These are phyloP conservation scores for Acleris sparsana DNA, from an alignment of 2,888 invertebrate species.

Conservation along the genomic window DNA sequence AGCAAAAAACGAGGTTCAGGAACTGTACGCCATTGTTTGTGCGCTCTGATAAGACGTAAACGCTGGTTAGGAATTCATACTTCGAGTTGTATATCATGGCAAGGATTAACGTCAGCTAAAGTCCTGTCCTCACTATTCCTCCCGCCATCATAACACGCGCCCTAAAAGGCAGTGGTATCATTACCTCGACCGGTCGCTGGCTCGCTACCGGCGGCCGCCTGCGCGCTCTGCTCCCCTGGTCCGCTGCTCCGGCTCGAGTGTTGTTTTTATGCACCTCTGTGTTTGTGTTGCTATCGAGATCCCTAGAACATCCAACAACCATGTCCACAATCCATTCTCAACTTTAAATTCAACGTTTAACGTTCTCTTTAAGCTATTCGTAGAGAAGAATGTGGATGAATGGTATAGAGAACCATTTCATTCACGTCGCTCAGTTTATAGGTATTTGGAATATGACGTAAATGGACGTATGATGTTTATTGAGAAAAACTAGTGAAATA, in stretches of 20 bases:
- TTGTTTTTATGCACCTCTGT: conserved; percentile 73
- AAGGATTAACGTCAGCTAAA: background rate
- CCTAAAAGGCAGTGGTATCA: conserved; percentile 80
- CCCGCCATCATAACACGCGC: conserved; percentile 72
- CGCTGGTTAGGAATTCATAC: too few species aligned
- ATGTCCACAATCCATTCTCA: conserved; percentile 24
- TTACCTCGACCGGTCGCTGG: conserved; percentile 69
- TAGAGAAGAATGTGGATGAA: conserved; percentile 49
- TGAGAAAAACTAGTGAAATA: conserved; percentile 36
- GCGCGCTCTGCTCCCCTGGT: conserved; percentile 71
- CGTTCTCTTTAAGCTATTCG: conserved; percentile 9
- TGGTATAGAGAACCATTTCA: conserved; percentile 68
- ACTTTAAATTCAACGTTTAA: conserved; percentile 16
- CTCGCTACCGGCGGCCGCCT: conserved; percentile 56
- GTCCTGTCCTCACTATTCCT: conserved; percentile 63
- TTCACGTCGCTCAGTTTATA: conserved; percentile 67
- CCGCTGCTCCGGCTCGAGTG: conserved; percentile 57
- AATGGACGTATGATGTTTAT: conserved; percentile 37
- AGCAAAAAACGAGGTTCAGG: too few species aligned
- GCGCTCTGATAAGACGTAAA: too few species aligned
- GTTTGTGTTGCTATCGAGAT: conserved; percentile 72
- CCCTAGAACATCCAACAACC: conserved; percentile 46
- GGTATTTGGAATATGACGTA: conserved; percentile 67
- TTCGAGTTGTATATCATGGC: too few species aligned
- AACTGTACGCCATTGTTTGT: too few species aligned